Conservation (phyloP, 2,888 invertebrate genomes). For the Germaria angustata region DNA sequence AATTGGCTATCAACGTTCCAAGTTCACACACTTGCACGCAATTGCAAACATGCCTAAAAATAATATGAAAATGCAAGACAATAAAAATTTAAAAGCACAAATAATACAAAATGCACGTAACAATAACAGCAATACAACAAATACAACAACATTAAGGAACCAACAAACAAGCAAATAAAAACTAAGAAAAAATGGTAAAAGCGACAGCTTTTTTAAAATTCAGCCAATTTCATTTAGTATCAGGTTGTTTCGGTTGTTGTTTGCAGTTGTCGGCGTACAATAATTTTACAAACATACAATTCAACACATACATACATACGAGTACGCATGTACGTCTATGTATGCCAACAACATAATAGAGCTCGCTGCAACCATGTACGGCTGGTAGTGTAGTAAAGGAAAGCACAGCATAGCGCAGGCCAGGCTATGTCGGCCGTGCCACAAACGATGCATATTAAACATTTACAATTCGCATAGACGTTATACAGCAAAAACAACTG, state of each 20-base stretch:
- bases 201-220: slow-evolving; percentile 30
- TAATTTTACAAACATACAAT: not conserved
- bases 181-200: slow-evolving; percentile 1
- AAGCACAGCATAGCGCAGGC: not conserved
- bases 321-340: not conserved
- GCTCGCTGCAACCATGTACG: not conserved
- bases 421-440: slow-evolving; percentile 49
- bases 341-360: slow-evolving; percentile 17
- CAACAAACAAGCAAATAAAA: not conserved
- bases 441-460: slow-evolving; percentile 66
- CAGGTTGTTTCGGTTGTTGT: slow-evolving; percentile 40
- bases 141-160: not conserved
- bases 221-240: slow-evolving; percentile 58
- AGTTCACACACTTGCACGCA: slow-evolving; percentile 19
- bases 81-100: slow-evolving; percentile 40
- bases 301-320: too few species aligned
- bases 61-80: slow-evolving; percentile 12
- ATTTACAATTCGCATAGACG: slow-evolving; percentile 55
- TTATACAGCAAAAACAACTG: slow-evolving; percentile 38
- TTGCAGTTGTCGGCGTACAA: not conserved
- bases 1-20: slow-evolving; percentile 59
- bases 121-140: not conserved
- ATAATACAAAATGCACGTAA: slow-evolving; percentile 23
- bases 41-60: not conserved
- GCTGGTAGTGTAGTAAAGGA: too few species aligned